phyloP scores from a whole-genome alignment of 2,888 invertebrate species.

The Tipula vernalis region DNA sequence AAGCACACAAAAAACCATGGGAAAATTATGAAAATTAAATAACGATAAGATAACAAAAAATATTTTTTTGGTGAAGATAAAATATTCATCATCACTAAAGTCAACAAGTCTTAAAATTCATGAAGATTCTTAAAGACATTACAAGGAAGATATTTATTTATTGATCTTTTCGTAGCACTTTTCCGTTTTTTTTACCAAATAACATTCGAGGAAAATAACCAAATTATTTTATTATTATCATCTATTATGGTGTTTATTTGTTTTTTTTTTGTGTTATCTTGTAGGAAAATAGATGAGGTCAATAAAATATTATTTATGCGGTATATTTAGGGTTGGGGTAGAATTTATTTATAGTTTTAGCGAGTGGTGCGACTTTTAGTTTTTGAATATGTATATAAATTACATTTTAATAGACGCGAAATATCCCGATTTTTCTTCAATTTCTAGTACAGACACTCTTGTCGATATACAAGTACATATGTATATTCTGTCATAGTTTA shows the following conservation, averaged over 20 bases:
- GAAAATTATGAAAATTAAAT: slow-evolving; percentile 5
- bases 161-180: background rate
- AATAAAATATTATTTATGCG: background rate
- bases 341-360: background rate
- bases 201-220: background rate
- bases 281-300: background rate
- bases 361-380: background rate
- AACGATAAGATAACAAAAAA: background rate
- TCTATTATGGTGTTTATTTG: background rate
- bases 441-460: background rate
- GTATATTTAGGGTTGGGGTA: background rate
- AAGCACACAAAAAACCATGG: background rate
- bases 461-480: background rate
- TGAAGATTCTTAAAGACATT: background rate
- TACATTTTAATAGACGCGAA: background rate
- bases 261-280: background rate
- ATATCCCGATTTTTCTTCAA: background rate
- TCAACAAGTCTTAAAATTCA: background rate
- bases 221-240: background rate
- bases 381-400: background rate
- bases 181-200: background rate
- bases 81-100: slow-evolving; percentile 8
- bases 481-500: background rate
- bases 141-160: background rate
- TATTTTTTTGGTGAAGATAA: background rate